These are phyloP conservation scores for Geotrupes spiniger DNA, from an alignment of 2,888 invertebrate species.

Conservation along the genomic window DNA sequence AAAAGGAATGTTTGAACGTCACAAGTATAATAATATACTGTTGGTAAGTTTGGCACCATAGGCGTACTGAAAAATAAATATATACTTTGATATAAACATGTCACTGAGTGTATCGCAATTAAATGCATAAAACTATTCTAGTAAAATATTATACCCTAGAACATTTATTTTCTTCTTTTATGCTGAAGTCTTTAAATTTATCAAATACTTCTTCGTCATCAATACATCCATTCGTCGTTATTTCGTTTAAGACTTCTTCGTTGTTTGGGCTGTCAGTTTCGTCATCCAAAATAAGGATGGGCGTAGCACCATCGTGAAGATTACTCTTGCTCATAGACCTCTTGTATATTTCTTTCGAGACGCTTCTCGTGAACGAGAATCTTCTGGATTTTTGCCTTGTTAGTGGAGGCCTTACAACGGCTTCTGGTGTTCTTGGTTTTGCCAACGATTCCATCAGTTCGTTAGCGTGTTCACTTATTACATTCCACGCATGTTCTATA, in stretches of 20 bases:
- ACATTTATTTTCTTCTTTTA: conserved; percentile 17
- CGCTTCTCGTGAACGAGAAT: conserved; percentile 58
- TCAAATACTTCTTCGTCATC: conserved; percentile 24
- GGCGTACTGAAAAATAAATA: no score
- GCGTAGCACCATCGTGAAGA: conserved; percentile 56
- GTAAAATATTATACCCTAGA: conserved; percentile 8
- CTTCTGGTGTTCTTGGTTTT: conserved; percentile 47
- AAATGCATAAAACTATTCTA: neutral
- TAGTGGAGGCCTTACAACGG: conserved; percentile 49
- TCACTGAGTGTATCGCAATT: no score
- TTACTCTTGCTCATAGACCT: conserved; percentile 54
- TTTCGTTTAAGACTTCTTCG: conserved; percentile 19
- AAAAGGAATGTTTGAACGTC: no score
- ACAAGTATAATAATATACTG: no score
- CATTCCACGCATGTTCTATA: conserved; percentile 64
- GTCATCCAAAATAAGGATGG: conserved; percentile 54
- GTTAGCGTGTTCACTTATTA: conserved; percentile 60
- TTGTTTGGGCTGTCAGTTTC: conserved; percentile 29
- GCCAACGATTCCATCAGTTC: conserved; percentile 54
- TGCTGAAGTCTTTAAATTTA: conserved; percentile 27
- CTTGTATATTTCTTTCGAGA: conserved; percentile 56
- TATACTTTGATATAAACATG: no score
- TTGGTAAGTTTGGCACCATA: no score
- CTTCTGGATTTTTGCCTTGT: conserved; percentile 55
- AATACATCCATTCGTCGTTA: conserved; percentile 13